These are phyloP conservation scores for Microcebus griseorufus DNA, from an alignment of 2,113 vertebrate species.

Conservation along the genomic window DNA sequence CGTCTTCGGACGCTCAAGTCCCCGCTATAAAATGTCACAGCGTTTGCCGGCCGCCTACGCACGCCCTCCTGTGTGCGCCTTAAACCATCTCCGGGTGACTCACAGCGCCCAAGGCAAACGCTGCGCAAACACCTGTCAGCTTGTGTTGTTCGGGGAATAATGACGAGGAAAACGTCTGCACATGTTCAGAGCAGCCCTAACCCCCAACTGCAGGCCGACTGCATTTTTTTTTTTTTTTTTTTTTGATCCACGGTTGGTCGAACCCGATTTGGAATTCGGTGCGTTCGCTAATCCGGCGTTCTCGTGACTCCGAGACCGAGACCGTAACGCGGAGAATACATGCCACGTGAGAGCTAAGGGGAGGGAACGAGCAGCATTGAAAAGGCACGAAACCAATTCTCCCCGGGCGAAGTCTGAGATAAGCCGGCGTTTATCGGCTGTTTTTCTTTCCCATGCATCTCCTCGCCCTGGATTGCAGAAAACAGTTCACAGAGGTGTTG, in stretches of 20 bases:
- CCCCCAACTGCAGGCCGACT: not conserved
- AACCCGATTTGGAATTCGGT: not conserved
- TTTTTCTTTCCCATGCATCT: not conserved
- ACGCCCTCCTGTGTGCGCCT: not conserved
- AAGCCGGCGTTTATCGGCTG: not conserved
- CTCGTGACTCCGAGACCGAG: not conserved
- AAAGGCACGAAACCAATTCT: not conserved
- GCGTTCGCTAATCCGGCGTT: not conserved
- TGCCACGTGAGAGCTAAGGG: not conserved
- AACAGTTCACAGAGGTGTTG: not conserved
- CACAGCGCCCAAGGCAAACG: too few relatives aligned
- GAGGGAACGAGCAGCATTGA: not conserved
- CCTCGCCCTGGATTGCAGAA: not conserved
- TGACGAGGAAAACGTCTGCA: not conserved
- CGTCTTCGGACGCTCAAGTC: not conserved
- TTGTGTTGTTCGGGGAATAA: not conserved
- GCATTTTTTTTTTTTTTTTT: not conserved
- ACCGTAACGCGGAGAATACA: not conserved
- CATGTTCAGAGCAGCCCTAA: not conserved
- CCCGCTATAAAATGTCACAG: not conserved
- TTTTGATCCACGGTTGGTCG: not conserved
- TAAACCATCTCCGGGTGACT: not conserved
- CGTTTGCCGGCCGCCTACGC: not conserved
- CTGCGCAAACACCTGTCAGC: not conserved
- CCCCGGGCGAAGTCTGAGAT: not conserved